Base-by-base conservation (phyloP, 2,888 invertebrate genomes). In the Anthoptus insignis region DNA sequence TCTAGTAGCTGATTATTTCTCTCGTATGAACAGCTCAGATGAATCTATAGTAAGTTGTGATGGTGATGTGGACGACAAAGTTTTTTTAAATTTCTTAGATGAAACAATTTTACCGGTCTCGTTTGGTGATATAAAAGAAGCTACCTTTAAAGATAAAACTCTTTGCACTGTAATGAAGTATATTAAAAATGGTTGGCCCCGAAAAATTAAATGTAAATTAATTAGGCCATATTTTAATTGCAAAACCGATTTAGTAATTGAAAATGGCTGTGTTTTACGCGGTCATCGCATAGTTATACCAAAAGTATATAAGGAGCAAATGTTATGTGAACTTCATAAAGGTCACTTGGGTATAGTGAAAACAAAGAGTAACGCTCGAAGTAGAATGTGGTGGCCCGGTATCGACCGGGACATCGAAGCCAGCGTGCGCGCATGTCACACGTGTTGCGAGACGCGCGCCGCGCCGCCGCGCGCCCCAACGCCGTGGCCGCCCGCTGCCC, bases 111-210 rank as follows among this genome's bases (percentile, higher is more conserved):
- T 47, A 21, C 66, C 70, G 19, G 37, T 68, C 50, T 56, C 65
- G 3, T 61, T 53, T 37, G n/a, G 0, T 6, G 60, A 69, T 8
- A 69, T 71, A 16, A 56, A 49, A 34, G 22, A 27, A 3, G 67
- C 67, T 24, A 63, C 66, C 3, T 53, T 8, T 5, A 45, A 29
- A 7, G 72, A 70, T 22, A 59, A 37, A 1, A 14, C 64, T 8
- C 39, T 72, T n/a, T 19, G 54, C 47, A 72, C 65, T 1, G 71
- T 74, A 11, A 59, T 60, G 0, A 70, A 66, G 9, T 74, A 71
- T 29, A 65, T 72, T 56, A 59, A 42, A 13, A 13, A 59, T 2
- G 70, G 72, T 1, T 73, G 72, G 72, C 73, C 73, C 21, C 56
- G 70, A 0, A 73, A 72, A 65, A 63, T 73, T 29, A 42, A 19